Base-by-base conservation (phyloP, 2,888 invertebrate genomes). In the Troides aeacus region DNA sequence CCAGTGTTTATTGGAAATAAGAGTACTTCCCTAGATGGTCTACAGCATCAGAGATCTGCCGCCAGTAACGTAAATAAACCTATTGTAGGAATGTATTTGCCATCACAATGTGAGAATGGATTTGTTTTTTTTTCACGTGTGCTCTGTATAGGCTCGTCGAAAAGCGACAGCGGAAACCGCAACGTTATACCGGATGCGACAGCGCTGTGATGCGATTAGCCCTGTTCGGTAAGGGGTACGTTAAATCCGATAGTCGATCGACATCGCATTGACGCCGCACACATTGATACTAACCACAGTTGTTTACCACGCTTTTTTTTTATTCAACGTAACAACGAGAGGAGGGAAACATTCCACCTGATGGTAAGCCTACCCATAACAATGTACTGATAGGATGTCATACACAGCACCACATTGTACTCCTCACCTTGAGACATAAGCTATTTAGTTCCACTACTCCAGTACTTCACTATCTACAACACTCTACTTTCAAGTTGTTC, bases 171-270 rank as follows among this genome's bases (percentile, higher is more conserved):
- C 69, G 24, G 56, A 46, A 65, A 66, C 69, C 69, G 65, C 65
- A 58, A 42, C 62, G 39, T 61, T 39, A 42, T 59, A 53, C 69
- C 23, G n/a, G 18, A 56, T 46, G 23, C 50, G 68, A 46, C 63
- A 59, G 36, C 24, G 46, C 62, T 21, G 64, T 82, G 71, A 72
- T 68, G 73, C 76, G 77, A 82, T 86, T 87, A 77, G 80, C 76
- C 82, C 86, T 85, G 63, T 58, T 57, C 62, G 62, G 50, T 23
- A 65, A 61, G 62, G 57, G 64, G 53, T 30, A 7, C 42, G 64
- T 61, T 58, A 62, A 66, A 70, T 64, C 70, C 70, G 67, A 64
- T 70, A 67, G 58, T 53, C 61, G 66, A 66, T 62, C 60, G 61
- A 53, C 65, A 65, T 66, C 50, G 60, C 24, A 30, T 30, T 61